phyloP scores from a whole-genome alignment of 2,888 invertebrate species.

The Clistopyga incitator region DNA sequence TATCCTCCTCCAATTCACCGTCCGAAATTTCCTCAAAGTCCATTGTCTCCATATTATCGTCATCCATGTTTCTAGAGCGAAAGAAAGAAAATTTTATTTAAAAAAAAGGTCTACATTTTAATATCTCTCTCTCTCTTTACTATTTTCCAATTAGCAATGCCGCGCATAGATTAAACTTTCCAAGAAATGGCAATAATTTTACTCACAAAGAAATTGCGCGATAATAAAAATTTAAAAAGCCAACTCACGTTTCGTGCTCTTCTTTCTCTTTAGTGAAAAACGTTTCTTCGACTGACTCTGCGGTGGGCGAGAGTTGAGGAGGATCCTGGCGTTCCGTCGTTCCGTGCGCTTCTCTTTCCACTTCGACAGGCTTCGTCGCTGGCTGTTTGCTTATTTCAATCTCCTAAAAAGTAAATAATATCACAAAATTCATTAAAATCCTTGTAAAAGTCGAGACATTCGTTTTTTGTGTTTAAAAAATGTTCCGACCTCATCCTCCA shows the following conservation, averaged over 20 bases:
- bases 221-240: neutral
- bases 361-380: constrained; percentile 74
- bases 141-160: too few species aligned
- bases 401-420: constrained; percentile 37
- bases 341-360: constrained; percentile 71
- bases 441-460: neutral
- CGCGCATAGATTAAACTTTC: too few species aligned
- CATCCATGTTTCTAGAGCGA: constrained; percentile 86
- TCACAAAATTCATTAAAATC: neutral
- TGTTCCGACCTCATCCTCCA: constrained; percentile 86
- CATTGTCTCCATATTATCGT: constrained; percentile 90
- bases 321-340: constrained; percentile 74
- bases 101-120: too few species aligned
- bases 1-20: constrained; percentile 94
- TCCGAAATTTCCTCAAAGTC: constrained; percentile 97
- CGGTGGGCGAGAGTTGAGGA: constrained; percentile 75
- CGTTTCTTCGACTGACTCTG: constrained; percentile 77
- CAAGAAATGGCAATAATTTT: too few species aligned
- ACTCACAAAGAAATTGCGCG: neutral
- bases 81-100: too few species aligned
- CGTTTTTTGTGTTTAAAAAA: neutral
- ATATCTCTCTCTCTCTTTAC: too few species aligned
- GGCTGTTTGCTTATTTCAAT: constrained; percentile 54
- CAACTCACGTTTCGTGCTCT: constrained; percentile 67
- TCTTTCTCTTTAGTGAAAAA: constrained; percentile 79